These are phyloP conservation scores for Metopia argyrocephala DNA, from an alignment of 2,888 invertebrate genomes.

Conservation along the genomic window DNA sequence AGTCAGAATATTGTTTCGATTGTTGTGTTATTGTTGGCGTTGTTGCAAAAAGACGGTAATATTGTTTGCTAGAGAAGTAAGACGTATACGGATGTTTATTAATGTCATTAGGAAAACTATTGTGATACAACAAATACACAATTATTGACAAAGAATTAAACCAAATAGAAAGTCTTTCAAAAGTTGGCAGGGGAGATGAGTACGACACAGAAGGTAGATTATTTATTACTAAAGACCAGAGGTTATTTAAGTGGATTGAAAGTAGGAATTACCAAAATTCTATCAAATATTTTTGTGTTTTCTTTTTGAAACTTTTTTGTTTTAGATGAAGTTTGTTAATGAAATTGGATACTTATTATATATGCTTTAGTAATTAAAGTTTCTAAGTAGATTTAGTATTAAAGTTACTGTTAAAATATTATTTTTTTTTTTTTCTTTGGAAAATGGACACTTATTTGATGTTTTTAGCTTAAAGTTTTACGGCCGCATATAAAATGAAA, in stretches of 20 bases:
- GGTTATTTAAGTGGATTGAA: conserved; percentile 23
- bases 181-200: background rate
- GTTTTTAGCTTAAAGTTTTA: too few species aligned
- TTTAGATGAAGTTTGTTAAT: too few species aligned
- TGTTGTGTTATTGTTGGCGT: background rate
- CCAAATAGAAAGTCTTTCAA: background rate
- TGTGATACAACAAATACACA: conserved; percentile 1
- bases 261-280: background rate
- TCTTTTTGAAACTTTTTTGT: background rate
- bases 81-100: background rate
- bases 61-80: background rate
- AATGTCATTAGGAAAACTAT: conserved; percentile 32
- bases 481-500: too few species aligned
- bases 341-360: too few species aligned
- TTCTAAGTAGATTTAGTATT: too few species aligned
- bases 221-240: conserved; percentile 44
- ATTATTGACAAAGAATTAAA: conserved; percentile 28
- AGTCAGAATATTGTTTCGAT: background rate
- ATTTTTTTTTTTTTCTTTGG: too few species aligned
- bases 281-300: background rate
- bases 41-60: background rate
- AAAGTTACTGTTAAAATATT: too few species aligned
- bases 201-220: conserved; percentile 1
- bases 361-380: too few species aligned
- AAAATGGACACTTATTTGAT: too few species aligned